Base-by-base conservation (phyloP, 2,888 invertebrate species). In the Nysson spinosus region DNA sequence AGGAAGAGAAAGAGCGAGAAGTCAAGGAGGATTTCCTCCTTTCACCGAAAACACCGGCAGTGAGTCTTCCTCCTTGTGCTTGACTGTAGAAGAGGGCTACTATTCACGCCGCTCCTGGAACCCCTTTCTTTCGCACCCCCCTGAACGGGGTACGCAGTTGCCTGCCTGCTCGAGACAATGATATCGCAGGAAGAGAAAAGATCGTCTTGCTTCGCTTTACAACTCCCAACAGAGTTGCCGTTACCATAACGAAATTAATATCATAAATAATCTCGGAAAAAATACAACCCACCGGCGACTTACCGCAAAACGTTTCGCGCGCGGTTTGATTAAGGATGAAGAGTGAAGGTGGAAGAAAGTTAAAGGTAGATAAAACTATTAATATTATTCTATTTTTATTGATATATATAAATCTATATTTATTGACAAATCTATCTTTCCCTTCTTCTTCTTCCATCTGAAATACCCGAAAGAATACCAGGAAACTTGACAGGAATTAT, bases 181-280 rank as follows among this genome's bases (percentile, higher is more conserved):
- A 85, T 86, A 86, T 86, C 85, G 80, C 82, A 77, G 78, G 78
- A 83, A 81, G 81, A 83, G 80, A 75, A 70, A 47, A 71, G 68
- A 69, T 61, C 66, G 71, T 69, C 74, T 65, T 73, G 62, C 61
- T 63, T 74, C 83, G 84, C 84, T 86, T 86, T 86, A 86, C 84
- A 87, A 85, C 85, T 84, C 86, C 85, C 86, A 72, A 67, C 71
- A 83, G 87, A 69, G 75, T 74, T 68, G 71, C 67, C 68, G 71
- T 78, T 78, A 77, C 78, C 76, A 74, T 64, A 72, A 80, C 78
- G 76, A 87, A 87, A 87, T 87, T 87, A 87, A 87, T 87, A 86
- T 84, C 87, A 86, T 87, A 87, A 87, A 87, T 86, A 87, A 86
- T 85, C 83, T 84, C 82, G 78, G 82, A 84, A 85, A 85, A 83